Conservation (phyloP, 1,140 invertebrate species). For the Leptestheria dahalacensis region DNA sequence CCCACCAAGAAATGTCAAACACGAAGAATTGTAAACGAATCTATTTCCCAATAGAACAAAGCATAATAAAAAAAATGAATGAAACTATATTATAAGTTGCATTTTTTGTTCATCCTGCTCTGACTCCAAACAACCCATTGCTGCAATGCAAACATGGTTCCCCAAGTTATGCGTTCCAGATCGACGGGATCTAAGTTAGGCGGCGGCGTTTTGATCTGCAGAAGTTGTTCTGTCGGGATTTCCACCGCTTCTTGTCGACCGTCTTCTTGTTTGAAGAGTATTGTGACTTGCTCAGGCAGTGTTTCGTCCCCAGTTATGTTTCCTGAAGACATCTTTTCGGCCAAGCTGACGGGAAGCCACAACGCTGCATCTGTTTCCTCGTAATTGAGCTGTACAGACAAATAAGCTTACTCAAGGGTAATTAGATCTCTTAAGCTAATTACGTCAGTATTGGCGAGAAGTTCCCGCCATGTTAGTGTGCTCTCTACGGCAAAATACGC, state of each 20-base stretch:
- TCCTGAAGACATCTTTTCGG: constrained; percentile 14
- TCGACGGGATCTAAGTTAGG: not conserved
- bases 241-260: constrained; percentile 5
- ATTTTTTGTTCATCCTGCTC: not conserved
- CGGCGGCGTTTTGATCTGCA: constrained; percentile 5
- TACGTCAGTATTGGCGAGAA: not conserved
- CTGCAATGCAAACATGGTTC: constrained; percentile 27
- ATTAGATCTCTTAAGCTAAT: not conserved
- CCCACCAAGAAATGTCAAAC: not conserved
- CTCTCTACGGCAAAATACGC: constrained; percentile 22
- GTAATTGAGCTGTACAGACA: constrained; percentile 16
- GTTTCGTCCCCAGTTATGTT: constrained; percentile 7
- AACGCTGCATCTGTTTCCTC: constrained; percentile 19
- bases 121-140: constrained; percentile 21
- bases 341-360: constrained; percentile 17
- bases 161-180: constrained; percentile 25
- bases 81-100: not conserved
- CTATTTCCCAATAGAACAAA: too few relatives aligned
- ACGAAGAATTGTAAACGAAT: constrained; percentile 12
- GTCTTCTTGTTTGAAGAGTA: not conserved
- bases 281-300: not conserved
- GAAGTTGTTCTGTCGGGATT: not conserved
- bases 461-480: not conserved
- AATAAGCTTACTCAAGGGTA: not conserved
- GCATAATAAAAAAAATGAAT: constrained; percentile 7